Conservation (phyloP, 2,113 vertebrate species). For the Festucalex cinctus region DNA sequence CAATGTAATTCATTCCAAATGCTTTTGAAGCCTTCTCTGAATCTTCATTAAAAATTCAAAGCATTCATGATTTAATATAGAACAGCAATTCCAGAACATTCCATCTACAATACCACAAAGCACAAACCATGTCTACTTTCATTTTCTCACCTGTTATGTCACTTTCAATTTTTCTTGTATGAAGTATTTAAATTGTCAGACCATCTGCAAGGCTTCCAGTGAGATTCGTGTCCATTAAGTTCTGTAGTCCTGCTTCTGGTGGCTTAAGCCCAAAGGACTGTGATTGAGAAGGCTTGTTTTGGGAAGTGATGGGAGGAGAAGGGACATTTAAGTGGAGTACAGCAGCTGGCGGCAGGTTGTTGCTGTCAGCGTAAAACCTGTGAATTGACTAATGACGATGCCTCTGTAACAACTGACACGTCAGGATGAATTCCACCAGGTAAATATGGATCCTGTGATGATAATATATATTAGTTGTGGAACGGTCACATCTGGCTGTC, state of each 20-base stretch:
- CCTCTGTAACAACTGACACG: not conserved
- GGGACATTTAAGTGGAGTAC: conserved; percentile 30
- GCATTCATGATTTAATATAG: not conserved
- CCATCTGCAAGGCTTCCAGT: not conserved
- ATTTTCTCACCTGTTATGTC: not conserved
- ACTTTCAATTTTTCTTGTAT: not conserved
- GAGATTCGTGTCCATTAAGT: not conserved
- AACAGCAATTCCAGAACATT: not conserved
- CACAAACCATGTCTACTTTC: not conserved
- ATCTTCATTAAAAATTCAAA: not conserved
- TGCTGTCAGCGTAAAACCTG: conserved; percentile 36
- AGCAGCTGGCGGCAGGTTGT: conserved; percentile 44
- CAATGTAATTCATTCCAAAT: not conserved
- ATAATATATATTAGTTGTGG: not conserved
- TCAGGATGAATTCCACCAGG: not conserved
- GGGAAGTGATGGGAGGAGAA: conserved; percentile 20
- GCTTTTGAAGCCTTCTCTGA: not conserved
- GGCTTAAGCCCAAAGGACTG: conserved; percentile 33
- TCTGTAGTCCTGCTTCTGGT: not conserved
- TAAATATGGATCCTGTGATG: not conserved
- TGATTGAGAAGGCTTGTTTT: conserved; percentile 41
- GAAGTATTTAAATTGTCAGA: not conserved
- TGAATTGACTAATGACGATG: conserved; percentile 22
- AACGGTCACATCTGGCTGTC: not conserved
- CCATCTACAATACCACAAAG: not conserved